These are phyloP conservation scores for Trialeurodes vaporariorum DNA, from an alignment of 1,140 invertebrate genomes.

Conservation along the genomic window DNA sequence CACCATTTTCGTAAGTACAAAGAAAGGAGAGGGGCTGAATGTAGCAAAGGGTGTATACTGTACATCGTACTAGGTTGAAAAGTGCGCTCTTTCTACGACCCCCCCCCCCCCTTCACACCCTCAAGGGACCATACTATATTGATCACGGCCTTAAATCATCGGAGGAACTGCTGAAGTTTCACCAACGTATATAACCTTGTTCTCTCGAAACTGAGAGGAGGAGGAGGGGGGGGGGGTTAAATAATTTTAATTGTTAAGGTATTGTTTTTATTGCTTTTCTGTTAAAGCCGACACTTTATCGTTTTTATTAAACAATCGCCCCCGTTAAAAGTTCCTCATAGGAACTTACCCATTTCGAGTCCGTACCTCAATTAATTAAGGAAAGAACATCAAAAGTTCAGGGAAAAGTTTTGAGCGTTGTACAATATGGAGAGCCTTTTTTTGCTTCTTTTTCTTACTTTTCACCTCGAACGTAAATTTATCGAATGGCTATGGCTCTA, in stretches of 20 bases:
- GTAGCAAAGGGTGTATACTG: no score
- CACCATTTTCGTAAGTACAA: no score
- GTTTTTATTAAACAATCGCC: not conserved
- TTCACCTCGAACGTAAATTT: not conserved
- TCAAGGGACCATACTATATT: no score
- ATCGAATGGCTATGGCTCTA: not conserved
- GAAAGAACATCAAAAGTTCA: not conserved
- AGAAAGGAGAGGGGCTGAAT: no score
- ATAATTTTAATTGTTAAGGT: not conserved
- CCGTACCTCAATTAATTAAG: not conserved
- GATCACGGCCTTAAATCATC: no score
- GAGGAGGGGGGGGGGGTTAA: not conserved
- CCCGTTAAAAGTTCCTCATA: not conserved
- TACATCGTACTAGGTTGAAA: no score
- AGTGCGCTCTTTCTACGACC: no score
- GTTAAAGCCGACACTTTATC: not conserved
- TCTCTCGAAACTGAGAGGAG: no score
- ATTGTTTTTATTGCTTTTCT: not conserved
- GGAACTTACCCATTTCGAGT: not conserved
- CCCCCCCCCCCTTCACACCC: no score
- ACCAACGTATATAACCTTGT: no score
- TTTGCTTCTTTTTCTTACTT: not conserved
- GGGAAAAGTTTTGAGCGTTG: not conserved
- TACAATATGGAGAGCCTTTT: not conserved
- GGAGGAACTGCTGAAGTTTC: no score